These are phyloP conservation scores for Plutella xylostella DNA, from an alignment of 2,888 invertebrate genomes.

Conservation along the genomic window DNA sequence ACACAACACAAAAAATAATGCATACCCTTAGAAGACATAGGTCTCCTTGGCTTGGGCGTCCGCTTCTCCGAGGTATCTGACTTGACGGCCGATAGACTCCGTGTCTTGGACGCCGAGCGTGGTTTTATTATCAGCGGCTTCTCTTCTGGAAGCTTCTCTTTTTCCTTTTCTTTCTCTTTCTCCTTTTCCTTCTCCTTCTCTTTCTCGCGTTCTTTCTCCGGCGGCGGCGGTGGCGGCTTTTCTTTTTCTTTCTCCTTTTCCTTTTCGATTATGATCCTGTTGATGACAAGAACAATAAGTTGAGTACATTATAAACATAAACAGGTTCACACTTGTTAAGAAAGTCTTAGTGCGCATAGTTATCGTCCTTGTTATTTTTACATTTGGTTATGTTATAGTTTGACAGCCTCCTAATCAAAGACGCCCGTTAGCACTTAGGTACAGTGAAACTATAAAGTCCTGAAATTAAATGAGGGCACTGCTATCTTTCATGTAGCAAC, in stretches of 20 bases:
- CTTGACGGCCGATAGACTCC: slow-evolving; percentile 37
- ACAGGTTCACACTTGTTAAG: background rate
- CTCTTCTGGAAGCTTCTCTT: slow-evolving; percentile 22
- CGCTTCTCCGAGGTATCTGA: slow-evolving; percentile 41
- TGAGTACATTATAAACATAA: background rate
- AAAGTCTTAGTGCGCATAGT: no score
- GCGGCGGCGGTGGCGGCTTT: slow-evolving; percentile 28
- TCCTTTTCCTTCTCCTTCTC: slow-evolving; percentile 29
- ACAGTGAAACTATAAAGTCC: no score
- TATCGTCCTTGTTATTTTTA: no score
- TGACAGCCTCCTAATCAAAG: no score
- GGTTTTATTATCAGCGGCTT: slow-evolving; percentile 28
- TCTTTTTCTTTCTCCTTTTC: slow-evolving; percentile 30
- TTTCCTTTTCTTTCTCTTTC: slow-evolving; percentile 31
- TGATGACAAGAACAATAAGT: no score
- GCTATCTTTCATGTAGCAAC: no score
- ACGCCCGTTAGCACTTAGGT: no score
- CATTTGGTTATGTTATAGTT: no score
- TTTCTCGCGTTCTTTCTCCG: slow-evolving; percentile 30
- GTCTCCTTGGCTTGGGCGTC: slow-evolving; percentile 41
- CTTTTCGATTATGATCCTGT: slow-evolving; percentile 31
- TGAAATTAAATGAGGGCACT: no score
- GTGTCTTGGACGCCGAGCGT: slow-evolving; percentile 51
- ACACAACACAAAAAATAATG: no score
- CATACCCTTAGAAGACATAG: slow-evolving; percentile 49